Percentiles rank a stretch among this genome's conserved stretches.
These are phyloP conservation scores for Frankliniella intonsa DNA, from an alignment of 2,888 invertebrate species.

Conservation along the genomic window DNA sequence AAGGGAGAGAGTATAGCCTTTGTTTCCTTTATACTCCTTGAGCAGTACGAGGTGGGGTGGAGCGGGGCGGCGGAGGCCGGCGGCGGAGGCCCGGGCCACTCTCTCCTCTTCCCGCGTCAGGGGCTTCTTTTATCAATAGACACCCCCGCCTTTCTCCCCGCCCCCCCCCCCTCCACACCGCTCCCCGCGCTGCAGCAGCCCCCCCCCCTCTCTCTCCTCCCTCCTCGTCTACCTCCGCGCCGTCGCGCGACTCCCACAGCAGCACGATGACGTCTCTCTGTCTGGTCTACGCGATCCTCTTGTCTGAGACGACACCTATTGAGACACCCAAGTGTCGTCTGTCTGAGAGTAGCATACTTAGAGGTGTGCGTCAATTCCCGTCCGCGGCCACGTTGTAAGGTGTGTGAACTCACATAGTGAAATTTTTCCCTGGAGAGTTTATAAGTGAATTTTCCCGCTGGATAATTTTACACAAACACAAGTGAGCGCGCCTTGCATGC, in stretches of 20 bases:
- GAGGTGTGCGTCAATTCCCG: no score
- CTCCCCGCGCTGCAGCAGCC: background rate
- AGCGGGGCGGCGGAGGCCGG: background rate
- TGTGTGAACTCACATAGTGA: no score
- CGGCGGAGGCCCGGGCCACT: background rate
- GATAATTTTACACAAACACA: no score
- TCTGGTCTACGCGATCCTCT: background rate
- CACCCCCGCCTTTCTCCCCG: background rate
- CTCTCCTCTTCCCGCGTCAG: background rate
- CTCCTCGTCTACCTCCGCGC: background rate
- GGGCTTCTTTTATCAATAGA: slow-evolving; percentile 26
- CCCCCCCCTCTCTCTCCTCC: background rate
- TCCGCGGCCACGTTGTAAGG: no score
- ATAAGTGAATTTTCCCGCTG: no score
- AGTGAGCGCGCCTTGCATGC: no score
- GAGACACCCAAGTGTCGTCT: no score
- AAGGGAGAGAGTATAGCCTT: background rate
- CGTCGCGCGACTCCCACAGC: background rate
- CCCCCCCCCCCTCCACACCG: background rate
- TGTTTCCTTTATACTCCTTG: background rate
- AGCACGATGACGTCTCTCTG: background rate
- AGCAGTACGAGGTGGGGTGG: background rate
- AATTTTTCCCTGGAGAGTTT: no score
- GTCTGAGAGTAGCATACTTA: no score
- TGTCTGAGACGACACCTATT: no score